Percentiles rank a stretch among this genome's conserved stretches.
Conservation (phyloP, 2,113 vertebrate species). For the Podocnemis expansa region DNA sequence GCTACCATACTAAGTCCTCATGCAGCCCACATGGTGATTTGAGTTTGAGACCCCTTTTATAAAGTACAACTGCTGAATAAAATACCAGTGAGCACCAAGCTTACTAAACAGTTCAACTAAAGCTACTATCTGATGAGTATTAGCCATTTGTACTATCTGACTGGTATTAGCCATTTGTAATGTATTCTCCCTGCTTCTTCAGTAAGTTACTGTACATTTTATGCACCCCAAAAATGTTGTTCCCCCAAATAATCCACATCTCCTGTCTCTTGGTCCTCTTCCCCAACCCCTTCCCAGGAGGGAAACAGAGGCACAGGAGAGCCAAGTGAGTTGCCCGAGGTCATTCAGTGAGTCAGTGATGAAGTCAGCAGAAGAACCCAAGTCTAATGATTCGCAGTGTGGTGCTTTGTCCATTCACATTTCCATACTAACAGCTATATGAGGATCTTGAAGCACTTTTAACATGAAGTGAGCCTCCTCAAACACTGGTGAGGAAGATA, state of each 20-base stretch:
- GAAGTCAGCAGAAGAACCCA: accelerated
- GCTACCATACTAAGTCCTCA: no score
- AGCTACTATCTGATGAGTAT: neutral
- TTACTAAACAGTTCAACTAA: neutral
- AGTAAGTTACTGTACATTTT: neutral
- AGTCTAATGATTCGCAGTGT: accelerated
- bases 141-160: neutral
- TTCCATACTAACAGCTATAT: neutral
- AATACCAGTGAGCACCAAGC: neutral
- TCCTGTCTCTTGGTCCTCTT: neutral
- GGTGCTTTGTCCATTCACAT: accelerated
- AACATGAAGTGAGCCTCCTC: neutral
- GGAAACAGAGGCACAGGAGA: neutral
- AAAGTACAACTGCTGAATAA: neutral
- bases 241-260: neutral
- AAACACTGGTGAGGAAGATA: neutral
- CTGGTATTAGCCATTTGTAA: neutral
- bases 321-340: neutral
- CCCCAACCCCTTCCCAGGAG: neutral
- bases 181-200: accelerated
- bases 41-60: no score
- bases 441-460: neutral
- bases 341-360: neutral
- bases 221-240: neutral
- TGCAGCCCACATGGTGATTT: no score